Conservation (phyloP, 2,797 vertebrate species). For the Chelonia mydas region DNA sequence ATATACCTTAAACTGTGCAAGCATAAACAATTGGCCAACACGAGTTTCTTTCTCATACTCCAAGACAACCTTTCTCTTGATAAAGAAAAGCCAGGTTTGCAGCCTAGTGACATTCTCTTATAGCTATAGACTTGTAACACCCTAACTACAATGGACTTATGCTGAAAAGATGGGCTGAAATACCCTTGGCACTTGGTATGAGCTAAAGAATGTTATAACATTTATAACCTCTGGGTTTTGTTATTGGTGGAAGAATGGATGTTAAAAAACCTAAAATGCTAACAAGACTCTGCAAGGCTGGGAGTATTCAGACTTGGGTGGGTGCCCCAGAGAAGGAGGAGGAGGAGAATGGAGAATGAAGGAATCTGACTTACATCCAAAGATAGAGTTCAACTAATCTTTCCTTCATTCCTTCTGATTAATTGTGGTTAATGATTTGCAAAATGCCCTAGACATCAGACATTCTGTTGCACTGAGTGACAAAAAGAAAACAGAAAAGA, state of each 20-base stretch:
- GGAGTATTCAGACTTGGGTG: neutral
- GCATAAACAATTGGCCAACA: neutral
- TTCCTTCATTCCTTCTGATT: neutral
- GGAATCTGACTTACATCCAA: neutral
- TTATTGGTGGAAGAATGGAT: neutral
- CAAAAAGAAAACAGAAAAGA: neutral
- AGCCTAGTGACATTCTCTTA: neutral
- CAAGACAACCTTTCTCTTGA: neutral
- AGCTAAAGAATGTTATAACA: neutral
- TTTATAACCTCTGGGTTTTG: neutral
- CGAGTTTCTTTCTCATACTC: neutral
- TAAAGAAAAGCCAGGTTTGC: neutral
- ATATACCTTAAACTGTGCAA: neutral
- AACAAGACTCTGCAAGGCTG: neutral
- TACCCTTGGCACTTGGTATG: neutral
- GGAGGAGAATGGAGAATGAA: conserved; percentile 11
- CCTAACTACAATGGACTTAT: neutral
- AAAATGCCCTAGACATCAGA: neutral
- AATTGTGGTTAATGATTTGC: neutral
- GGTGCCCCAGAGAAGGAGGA: neutral
- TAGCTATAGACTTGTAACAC: neutral
- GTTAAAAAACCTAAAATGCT: neutral
- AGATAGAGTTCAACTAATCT: conserved; percentile 12
- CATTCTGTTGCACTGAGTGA: neutral
- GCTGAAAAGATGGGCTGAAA: neutral